Base-by-base conservation (phyloP, 2,797 vertebrate species). In the Intellagama lesueurii region DNA sequence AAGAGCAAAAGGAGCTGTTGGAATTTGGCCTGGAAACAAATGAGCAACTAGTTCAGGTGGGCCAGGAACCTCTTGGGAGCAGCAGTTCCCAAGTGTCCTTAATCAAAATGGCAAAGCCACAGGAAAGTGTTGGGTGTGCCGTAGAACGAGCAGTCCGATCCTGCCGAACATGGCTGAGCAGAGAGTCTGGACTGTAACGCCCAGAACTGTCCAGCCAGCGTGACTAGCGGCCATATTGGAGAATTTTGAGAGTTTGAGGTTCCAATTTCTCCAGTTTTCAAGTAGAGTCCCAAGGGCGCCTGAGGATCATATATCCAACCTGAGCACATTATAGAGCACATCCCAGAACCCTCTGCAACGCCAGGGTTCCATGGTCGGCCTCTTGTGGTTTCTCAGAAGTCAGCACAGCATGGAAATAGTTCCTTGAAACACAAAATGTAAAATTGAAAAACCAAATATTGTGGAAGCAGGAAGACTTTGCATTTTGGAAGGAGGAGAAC, bases 391-490 rank as follows among this genome's bases (percentile, higher is more conserved):
- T 47, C 6, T 77, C 60, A 68, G 24, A 26, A 66, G 19, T n/a
- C 9, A n/a, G 16, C 49, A n/a, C 66, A 44, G 24, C 44, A 40
- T 75, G 28, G 22, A 81, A 73, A 44, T 5, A 4, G 32, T 70
- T 85, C 6, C 26, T 69, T 85, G 28, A 89, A 72, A 32, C 30
- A 85, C 40, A 40, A 82, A 32, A 3, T 26, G 70, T 70, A 19
- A 28, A 89, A 66, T 88, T 88, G 64, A 47, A 70, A 30, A 24
- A 30, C 30, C 47, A 44, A n/a, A 86, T 44, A 82, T 44, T 60
- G 40, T 81, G 70, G 56, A 49, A 90, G 44, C 66, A 90, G 60
- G 60, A 64, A 64, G 19, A 22, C 60, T 22, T 64, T 64, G 16
- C 16, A 22, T 64, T 22, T 19, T 64, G 19, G 60, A 64, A 64